Percentiles rank a stretch among this genome's conserved stretches.
Conservation (phyloP, 2,113 vertebrate species). For the Corapipo altera region DNA sequence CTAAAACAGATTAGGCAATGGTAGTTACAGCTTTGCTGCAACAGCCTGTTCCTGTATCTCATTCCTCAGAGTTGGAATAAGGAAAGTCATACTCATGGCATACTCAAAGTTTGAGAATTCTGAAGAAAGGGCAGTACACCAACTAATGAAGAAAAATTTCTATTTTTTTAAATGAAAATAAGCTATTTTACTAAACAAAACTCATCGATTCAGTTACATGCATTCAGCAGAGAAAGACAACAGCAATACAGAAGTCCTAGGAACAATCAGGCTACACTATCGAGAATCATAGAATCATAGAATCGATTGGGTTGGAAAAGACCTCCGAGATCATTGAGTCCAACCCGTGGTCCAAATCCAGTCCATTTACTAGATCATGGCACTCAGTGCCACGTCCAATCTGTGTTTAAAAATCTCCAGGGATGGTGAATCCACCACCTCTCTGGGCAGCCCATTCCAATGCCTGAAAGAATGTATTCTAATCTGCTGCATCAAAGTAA, state of each 20-base stretch:
- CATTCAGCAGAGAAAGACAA: not conserved
- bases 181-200: not conserved
- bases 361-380: no score
- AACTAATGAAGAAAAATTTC: accelerated
- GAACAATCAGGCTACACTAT: not conserved
- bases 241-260: not conserved
- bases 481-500: not conserved
- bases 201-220: not conserved
- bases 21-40: not conserved
- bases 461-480: not conserved
- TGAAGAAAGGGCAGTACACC: not conserved
- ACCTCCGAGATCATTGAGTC: no score
- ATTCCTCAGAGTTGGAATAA: not conserved
- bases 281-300: no score
- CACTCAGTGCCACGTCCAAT: no score
- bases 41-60: not conserved
- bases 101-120: not conserved
- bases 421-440: no score
- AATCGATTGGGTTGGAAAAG: no score
- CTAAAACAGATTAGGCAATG: not conserved
- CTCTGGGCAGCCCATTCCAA: no score
- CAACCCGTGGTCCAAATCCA: no score
- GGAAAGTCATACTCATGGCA: not conserved
- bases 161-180: not conserved
- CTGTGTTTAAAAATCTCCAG: no score